These are phyloP conservation scores for Otis tarda DNA, from an alignment of 2,113 vertebrate genomes.

Conservation along the genomic window DNA sequence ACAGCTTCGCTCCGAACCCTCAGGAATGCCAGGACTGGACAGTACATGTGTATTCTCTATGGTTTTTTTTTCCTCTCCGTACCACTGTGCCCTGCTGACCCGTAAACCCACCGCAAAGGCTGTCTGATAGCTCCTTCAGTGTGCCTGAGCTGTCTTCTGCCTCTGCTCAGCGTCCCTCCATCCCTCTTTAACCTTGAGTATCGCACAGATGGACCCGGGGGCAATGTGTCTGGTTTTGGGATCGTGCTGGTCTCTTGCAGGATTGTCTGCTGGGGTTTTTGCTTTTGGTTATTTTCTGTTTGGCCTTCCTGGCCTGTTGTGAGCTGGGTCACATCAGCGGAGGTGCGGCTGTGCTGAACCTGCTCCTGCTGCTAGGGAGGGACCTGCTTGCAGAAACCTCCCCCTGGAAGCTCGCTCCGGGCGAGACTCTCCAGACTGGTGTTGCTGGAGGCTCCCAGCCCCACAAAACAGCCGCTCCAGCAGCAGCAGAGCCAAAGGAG, in stretches of 20 bases:
- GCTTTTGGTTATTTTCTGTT: neutral
- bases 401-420: neutral
- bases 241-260: neutral
- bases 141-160: neutral
- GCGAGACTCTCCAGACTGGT: accelerated
- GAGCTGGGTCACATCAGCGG: neutral
- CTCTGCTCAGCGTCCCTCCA: neutral
- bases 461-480: accelerated
- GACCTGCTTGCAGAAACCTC: neutral
- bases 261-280: neutral
- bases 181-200: neutral
- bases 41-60: neutral
- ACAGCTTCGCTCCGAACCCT: neutral
- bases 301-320: neutral
- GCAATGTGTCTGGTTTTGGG: neutral
- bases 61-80: neutral
- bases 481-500: neutral
- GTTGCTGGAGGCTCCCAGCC: neutral
- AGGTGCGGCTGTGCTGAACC: neutral
- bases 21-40: neutral
- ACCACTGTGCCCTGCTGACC: neutral
- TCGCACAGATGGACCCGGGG: neutral
- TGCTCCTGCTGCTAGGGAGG: neutral
- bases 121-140: neutral
- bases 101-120: neutral